Evolutionary conservation across 1,140 invertebrate genomes (phyloP).

Genomic region (Goniozus legneri): DNA sequence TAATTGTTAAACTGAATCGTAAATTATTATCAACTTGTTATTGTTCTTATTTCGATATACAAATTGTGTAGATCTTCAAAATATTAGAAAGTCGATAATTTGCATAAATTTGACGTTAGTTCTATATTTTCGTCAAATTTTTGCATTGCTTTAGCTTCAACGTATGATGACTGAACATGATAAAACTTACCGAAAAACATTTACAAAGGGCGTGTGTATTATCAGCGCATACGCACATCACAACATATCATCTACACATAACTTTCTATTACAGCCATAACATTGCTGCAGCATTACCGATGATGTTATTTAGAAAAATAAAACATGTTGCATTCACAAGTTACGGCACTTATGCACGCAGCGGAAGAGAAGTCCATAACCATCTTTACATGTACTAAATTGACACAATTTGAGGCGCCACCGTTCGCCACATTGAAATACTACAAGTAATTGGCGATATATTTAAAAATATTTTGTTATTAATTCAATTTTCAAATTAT

Average conservation of each 20-base stretch:
- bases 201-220: conserved; percentile 29
- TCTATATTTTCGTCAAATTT: too few relatives aligned
- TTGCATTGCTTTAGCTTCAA: too few relatives aligned
- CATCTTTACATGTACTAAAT: conserved; percentile 6
- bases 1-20: too few relatives aligned
- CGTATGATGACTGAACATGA: neutral
- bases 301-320: conserved; percentile 19
- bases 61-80: too few relatives aligned
- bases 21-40: too few relatives aligned
- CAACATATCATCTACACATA: conserved; percentile 18
- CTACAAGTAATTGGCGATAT: conserved; percentile 5
- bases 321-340: conserved; percentile 19
- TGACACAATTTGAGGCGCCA: conserved; percentile 15
- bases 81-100: too few relatives aligned
- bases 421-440: conserved; percentile 2
- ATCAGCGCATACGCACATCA: conserved; percentile 23
- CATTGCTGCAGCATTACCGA: conserved; percentile 9
- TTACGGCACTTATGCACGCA: conserved; percentile 17
- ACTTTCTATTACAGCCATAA: conserved; percentile 12
- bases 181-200: conserved; percentile 38
- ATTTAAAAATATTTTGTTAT: conserved; percentile 15
- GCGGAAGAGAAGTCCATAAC: conserved; percentile 11
- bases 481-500: too few relatives aligned
- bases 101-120: too few relatives aligned
- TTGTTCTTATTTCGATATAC: too few relatives aligned